Percentiles rank a stretch among this genome's conserved stretches.
phyloP scores from a whole-genome alignment of 1,140 invertebrate species.

The Neotoxoptera formosana region DNA sequence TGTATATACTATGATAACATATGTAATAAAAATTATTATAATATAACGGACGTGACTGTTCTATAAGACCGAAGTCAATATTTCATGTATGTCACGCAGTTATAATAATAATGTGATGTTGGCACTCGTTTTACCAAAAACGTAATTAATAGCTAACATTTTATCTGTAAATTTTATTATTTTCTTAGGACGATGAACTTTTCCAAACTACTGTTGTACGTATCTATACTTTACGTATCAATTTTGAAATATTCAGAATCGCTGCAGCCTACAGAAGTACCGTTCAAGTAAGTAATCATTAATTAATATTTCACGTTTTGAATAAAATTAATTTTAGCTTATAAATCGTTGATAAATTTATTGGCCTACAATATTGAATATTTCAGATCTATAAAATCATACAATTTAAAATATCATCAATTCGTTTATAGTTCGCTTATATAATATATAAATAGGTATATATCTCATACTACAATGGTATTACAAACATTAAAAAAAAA shows the following conservation, averaged over 20 bases:
- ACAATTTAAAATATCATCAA: background rate
- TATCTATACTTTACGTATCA: background rate
- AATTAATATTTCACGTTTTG: background rate
- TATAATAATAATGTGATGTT: background rate
- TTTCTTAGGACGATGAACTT: background rate
- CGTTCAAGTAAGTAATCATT: background rate
- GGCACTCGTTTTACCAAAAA: background rate
- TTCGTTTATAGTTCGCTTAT: background rate
- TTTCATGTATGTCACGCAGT: background rate
- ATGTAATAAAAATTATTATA: background rate
- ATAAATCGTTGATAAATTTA: too few relatives aligned
- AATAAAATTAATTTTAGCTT: background rate
- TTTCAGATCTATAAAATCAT: background rate
- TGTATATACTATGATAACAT: background rate
- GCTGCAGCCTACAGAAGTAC: background rate
- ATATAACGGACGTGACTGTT: background rate
- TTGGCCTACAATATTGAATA: background rate
- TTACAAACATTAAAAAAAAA: too few relatives aligned
- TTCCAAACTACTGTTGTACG: background rate
- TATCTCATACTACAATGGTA: too few relatives aligned
- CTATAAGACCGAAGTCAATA: background rate
- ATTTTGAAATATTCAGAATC: conserved; percentile 5
- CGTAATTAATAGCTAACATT: background rate
- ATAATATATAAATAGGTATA: too few relatives aligned
- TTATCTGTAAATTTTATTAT: background rate